Evolutionary conservation across 64 coral and sea anemone genomes (phyloP), one percentile per base, ranked within the genome.

Genomic region (Trachythela sp.): DNA sequence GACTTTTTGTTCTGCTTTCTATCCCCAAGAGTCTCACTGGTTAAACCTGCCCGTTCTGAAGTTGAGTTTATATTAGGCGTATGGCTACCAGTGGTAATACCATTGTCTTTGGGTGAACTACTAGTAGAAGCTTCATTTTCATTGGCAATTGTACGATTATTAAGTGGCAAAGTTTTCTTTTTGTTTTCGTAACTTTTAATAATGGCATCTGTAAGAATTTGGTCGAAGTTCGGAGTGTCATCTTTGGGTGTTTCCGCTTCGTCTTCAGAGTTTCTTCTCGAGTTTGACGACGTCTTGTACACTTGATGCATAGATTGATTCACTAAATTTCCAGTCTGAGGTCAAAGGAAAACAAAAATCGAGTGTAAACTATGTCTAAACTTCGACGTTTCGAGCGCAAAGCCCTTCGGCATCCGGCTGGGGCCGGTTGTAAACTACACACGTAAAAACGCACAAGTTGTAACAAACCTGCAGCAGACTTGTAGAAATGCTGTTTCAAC

Each of bases 291-390:
- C 45, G 87, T 59, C 11, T 84, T 97, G 42, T 97, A 97, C 90
- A 97, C 88, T 22, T 84, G 52, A 37, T 94, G 92, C 90, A 97
- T 97, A 24, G 95, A 97, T 42, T 94, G 88, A 70, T 97, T 97
- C 85, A 97, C 89, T 41, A 92, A 84, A 45, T 97, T 97, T 36
- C 36, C 92, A 36, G 75, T 88, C 95, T 97, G 36, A 48, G 84
- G 26, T 72, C 83, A 60, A 85, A n/a, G n/a, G n/a, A n/a, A n/a
- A n/a, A n/a, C n/a, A 64, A 27, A n/a, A 64, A 64, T n/a, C 56
- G 18, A 77, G 22, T 83, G 52, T 45, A 26, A 45, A 18, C 31
- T 24, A 50, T 22, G 10, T 40, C 77, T 37, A n/a, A n/a, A n/a
- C n/a, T n/a, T n/a, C n/a, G n/a, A n/a, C n/a, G n/a, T n/a, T n/a